These are phyloP conservation scores for Drosophila setifemur DNA, from an alignment of 1,140 invertebrate species.

Conservation along the genomic window DNA sequence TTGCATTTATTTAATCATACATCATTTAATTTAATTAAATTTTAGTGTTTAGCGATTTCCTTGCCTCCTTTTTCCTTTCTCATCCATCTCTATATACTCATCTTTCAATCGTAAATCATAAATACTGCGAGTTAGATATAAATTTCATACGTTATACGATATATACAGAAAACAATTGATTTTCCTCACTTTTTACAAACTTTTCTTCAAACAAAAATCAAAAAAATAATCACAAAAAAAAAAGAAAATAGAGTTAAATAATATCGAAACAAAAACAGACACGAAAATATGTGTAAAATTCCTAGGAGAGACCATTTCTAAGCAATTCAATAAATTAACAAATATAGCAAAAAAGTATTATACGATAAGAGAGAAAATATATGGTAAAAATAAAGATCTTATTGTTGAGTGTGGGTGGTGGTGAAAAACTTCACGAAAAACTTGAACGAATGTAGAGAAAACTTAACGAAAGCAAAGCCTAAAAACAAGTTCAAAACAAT, in stretches of 20 bases:
- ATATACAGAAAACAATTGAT: constrained; percentile 37
- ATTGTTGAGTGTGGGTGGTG: not conserved
- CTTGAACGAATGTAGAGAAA: constrained; percentile 40
- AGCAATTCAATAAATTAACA: constrained; percentile 48
- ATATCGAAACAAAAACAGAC: constrained; percentile 5
- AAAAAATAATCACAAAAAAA: constrained; percentile 10
- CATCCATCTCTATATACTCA: no score
- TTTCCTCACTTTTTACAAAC: constrained; percentile 23
- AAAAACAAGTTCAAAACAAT: constrained; percentile 31
- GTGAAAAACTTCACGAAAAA: constrained; percentile 31
- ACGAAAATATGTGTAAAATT: not conserved
- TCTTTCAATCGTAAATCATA: constrained; percentile 69
- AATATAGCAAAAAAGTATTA: not conserved
- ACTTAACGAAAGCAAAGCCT: constrained; percentile 56
- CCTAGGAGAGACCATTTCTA: constrained; percentile 2
- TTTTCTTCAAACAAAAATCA: no score
- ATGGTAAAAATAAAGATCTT: not conserved
- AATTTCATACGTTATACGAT: constrained; percentile 23
- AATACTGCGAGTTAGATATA: constrained; percentile 73
- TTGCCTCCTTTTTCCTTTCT: constrained; percentile 25
- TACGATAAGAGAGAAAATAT: constrained; percentile 12
- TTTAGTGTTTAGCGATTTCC: constrained; percentile 44
- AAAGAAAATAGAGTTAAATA: constrained; percentile 6
- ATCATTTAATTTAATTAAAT: constrained; percentile 71
- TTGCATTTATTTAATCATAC: constrained; percentile 77